Evolutionary conservation across 2,888 invertebrate species (phyloP), one percentile per base, ranked within the genome.

Genomic region (Drosophila nr. medialis): DNA sequence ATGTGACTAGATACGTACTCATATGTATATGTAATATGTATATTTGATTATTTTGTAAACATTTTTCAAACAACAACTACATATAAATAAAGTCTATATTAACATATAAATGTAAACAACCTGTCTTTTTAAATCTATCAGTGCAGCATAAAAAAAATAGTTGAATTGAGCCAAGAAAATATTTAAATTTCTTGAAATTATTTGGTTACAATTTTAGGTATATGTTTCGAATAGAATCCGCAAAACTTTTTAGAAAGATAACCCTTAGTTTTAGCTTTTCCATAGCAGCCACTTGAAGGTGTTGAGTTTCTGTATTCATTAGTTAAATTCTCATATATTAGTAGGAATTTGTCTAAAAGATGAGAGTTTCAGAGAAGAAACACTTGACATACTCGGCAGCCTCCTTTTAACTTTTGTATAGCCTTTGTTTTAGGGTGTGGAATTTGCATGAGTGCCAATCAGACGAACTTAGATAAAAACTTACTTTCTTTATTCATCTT

Each of bases 21-120:
- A 56, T 75, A 75, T 58, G 78, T 77, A 77, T 72, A 77, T 90
- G 88, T 86, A 88, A 85, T 90, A 86, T 86, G 91, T 90, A 91
- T 91, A 91, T 91, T 83, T 86, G 83, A 90, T 91, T 91, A 91
- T 91, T 92, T 91, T 92, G 90, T 91, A 92, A 92, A 91, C 82
- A 86, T 92, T 91, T 91, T 91, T 90, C 86, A 91, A 90, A 88
- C 82, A 90, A 87, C 77, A 91, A 91, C 91, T 89, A 77, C 79
- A 77, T 66, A 91, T 90, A 90, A 90, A 90, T 90, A 90, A 91
- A 90, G 81, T 90, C 91, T 89, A 91, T 90, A 90, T 91, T 91
- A 90, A 80, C 84, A 91, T 91, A 90, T 90, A 91, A 89, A 89
- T 89, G 89, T 91, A 81, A 42, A 58, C 32, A 42, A 48, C n/a